Evolutionary conservation across 64 coral and sea anemone genomes (phyloP).

Genomic region (Trachythela sp.): DNA sequence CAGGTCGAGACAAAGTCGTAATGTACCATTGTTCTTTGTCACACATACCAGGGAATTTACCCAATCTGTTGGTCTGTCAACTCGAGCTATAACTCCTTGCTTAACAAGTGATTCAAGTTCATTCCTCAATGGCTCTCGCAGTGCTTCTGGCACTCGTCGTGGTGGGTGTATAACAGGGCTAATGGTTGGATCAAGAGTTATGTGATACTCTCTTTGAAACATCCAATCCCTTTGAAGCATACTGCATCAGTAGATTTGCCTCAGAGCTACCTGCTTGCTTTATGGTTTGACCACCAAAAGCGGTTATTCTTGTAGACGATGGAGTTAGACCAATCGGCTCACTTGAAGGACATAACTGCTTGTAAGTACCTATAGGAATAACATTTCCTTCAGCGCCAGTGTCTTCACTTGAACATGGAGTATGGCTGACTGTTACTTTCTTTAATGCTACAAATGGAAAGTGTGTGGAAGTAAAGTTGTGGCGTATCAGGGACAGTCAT

Average conservation of each 20-base stretch:
- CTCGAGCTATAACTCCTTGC: conserved; percentile 22
- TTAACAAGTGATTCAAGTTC: conserved; percentile 9
- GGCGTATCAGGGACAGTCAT: background rate
- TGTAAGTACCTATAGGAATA: background rate
- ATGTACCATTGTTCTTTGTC: conserved; percentile 18
- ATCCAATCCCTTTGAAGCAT: background rate
- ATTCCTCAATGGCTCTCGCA: conserved; percentile 34
- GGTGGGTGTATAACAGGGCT: conserved; percentile 32
- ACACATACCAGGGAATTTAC: conserved; percentile 29
- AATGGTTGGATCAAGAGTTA: conserved; percentile 29
- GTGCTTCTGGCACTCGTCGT: conserved; percentile 28
- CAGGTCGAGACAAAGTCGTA: conserved; percentile 17
- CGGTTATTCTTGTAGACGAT: too few species aligned
- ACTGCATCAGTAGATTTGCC: too few species aligned
- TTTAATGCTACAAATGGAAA: background rate
- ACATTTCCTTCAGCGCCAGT: background rate
- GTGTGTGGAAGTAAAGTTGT: background rate
- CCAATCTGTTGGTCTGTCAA: conserved; percentile 33
- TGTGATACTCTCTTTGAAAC: conserved; percentile 38
- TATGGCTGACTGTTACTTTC: background rate
- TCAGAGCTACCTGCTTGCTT: too few species aligned
- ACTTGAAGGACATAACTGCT: background rate
- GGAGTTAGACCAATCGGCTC: too few species aligned
- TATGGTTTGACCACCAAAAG: too few species aligned
- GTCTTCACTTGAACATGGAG: background rate